These are phyloP conservation scores for Pardalotus punctatus DNA, from an alignment of 2,113 vertebrate genomes.

Conservation along the genomic window DNA sequence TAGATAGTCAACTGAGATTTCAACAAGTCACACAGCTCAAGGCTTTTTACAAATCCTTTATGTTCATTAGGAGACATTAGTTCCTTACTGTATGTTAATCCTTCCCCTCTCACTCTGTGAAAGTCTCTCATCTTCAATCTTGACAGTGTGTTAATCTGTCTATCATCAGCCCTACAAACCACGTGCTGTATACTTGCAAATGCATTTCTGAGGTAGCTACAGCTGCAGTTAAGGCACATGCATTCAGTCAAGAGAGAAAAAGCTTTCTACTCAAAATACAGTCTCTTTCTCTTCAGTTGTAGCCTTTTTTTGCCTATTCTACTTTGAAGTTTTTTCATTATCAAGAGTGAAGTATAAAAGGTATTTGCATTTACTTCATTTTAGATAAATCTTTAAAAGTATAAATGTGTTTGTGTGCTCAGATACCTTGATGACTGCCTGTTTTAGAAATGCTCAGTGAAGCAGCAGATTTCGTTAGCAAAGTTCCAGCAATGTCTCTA, in stretches of 20 bases:
- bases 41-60: not conserved
- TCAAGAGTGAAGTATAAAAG: not conserved
- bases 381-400: not conserved
- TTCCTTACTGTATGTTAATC: not conserved
- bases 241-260: not conserved
- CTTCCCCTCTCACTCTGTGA: not conserved
- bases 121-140: not conserved
- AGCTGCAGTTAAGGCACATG: not conserved
- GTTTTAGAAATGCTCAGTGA: not conserved
- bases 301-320: not conserved
- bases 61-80: not conserved
- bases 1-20: not conserved
- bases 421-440: not conserved
- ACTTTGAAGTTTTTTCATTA: not conserved
- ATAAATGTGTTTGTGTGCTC: not conserved
- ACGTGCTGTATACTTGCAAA: not conserved
- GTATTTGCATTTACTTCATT: not conserved
- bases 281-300: not conserved
- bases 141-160: not conserved
- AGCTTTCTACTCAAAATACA: not conserved
- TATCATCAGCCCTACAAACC: not conserved
- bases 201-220: not conserved
- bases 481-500: not conserved
- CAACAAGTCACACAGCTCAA: not conserved
- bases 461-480: not conserved